These are phyloP conservation scores for Chondrosia reniformis DNA, from an alignment of 37 sponge, comb jelly and placozoan species.

Conservation along the genomic window DNA sequence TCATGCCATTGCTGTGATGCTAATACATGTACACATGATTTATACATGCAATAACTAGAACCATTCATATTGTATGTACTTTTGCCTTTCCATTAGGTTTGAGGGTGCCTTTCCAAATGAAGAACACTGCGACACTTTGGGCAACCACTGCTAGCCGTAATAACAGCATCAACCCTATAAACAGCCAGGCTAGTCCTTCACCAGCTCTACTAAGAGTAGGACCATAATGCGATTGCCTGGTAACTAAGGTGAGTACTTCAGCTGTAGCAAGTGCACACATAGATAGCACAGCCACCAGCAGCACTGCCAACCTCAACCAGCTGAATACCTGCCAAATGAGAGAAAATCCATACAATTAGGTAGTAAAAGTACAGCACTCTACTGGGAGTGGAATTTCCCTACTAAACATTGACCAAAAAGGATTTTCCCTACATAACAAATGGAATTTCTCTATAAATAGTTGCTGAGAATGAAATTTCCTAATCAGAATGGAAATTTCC, in stretches of 20 bases:
- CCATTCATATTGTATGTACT: neutral
- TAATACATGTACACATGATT: no score
- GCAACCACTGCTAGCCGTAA: neutral
- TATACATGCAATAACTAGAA: no score
- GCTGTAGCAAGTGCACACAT: neutral
- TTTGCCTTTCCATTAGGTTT: neutral
- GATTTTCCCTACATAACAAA: neutral
- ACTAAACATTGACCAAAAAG: neutral
- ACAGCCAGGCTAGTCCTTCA: neutral
- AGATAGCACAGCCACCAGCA: neutral
- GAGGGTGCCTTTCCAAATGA: neutral
- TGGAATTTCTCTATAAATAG: no score
- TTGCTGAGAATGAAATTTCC: no score
- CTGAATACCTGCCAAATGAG: slow-evolving; percentile 7
- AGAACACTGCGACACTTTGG: neutral
- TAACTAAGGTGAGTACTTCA: neutral
- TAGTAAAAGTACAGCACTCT: no score
- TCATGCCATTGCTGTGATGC: no score
- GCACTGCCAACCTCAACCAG: neutral
- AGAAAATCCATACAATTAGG: no score
- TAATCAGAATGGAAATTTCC: no score
- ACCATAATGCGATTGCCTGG: no score
- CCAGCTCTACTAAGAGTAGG: no score
- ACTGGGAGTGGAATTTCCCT: neutral
- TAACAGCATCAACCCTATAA: neutral